Evolutionary conservation across 1,140 invertebrate genomes (phyloP).

Genomic region (Bombus soroeensis): DNA sequence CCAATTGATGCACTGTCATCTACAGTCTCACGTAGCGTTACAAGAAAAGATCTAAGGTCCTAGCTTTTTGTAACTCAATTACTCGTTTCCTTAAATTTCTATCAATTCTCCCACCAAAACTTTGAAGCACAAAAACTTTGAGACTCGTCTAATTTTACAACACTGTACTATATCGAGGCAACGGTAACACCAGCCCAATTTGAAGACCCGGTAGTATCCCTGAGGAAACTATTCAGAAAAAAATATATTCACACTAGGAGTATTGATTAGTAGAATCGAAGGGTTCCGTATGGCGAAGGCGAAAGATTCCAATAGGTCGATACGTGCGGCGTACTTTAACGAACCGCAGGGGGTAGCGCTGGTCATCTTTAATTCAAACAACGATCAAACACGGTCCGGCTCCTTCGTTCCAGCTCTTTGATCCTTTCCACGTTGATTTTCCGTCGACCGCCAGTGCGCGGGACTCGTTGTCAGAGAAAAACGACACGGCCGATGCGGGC

Average conservation of each 20-base stretch:
- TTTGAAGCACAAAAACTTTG: too few relatives aligned
- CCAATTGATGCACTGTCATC: too few relatives aligned
- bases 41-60: too few relatives aligned
- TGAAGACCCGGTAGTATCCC: background rate
- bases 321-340: constrained; percentile 33
- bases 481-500: constrained; percentile 4
- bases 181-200: background rate
- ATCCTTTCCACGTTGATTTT: constrained; percentile 39
- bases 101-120: too few relatives aligned
- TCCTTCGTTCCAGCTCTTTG: constrained; percentile 35
- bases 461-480: constrained; percentile 4
- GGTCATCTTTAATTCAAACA: constrained; percentile 55
- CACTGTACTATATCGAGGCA: too few relatives aligned
- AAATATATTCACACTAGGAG: background rate
- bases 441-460: background rate
- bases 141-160: too few relatives aligned
- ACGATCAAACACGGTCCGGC: constrained; percentile 42
- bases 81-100: too few relatives aligned
- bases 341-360: background rate
- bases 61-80: too few relatives aligned
- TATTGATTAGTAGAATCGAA: constrained; percentile 3
- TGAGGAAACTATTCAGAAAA: background rate
- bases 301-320: constrained; percentile 25
- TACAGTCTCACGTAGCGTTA: fast-evolving
- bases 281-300: too few relatives aligned